A percentile compares a stretch with the other conserved stretches of the same genome.
These are phyloP conservation scores for Stomatorhinus walkeri DNA, from an alignment of 2,797 vertebrate species.

Conservation along the genomic window DNA sequence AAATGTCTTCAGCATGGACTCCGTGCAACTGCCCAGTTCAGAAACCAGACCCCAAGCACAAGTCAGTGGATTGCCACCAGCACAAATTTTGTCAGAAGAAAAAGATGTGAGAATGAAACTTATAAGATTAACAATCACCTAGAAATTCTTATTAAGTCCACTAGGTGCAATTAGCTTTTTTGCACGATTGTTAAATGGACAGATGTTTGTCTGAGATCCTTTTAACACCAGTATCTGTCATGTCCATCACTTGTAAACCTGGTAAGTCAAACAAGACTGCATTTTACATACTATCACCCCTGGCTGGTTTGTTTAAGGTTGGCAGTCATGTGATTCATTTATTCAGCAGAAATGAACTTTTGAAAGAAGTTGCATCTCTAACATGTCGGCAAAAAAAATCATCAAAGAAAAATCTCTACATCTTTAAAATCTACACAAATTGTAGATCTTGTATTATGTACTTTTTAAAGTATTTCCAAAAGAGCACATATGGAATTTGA, in stretches of 20 bases:
- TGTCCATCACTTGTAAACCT: not conserved
- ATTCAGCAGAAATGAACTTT: not conserved
- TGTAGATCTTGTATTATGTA: not conserved
- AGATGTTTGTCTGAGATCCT: not conserved
- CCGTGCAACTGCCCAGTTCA: not conserved
- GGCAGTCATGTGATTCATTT: not conserved
- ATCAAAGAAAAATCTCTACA: not conserved
- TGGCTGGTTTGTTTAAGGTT: not conserved
- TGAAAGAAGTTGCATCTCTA: not conserved
- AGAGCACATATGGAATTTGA: not conserved
- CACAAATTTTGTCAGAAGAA: not conserved
- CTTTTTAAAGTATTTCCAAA: not conserved
- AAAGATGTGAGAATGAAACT: not conserved
- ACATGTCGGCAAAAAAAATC: not conserved
- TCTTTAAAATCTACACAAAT: not conserved
- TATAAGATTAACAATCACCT: not conserved
- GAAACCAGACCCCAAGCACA: not conserved
- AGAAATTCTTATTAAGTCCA: not conserved
- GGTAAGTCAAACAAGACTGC: not conserved
- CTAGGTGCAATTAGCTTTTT: not conserved
- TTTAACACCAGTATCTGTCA: not conserved
- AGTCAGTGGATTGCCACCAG: not conserved
- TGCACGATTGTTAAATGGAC: not conserved
- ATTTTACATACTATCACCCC: not conserved
- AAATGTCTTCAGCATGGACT: not conserved